These are phyloP conservation scores for Agonopterix heracliana DNA, from an alignment of 2,888 invertebrate species.

Conservation along the genomic window DNA sequence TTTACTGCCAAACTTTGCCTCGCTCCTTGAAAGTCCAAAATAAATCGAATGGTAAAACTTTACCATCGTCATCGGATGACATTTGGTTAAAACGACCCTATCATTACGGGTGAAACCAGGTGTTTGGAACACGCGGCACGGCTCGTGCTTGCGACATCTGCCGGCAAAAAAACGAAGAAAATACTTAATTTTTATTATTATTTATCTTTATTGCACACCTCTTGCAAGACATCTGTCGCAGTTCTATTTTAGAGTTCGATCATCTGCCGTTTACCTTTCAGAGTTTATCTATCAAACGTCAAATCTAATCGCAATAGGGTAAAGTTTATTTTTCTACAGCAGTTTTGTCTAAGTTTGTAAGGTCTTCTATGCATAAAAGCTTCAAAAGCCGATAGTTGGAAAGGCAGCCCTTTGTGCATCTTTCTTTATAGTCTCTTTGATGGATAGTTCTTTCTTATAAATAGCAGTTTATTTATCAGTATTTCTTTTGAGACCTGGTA, in stretches of 20 bases:
- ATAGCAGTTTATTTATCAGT: too few species aligned
- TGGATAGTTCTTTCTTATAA: too few species aligned
- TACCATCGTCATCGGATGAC: conserved; percentile 16
- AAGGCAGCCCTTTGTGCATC: too few species aligned
- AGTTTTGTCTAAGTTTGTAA: not conserved
- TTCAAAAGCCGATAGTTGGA: too few species aligned
- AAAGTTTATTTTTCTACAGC: not conserved
- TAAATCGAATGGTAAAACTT: conserved; percentile 11
- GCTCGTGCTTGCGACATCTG: conserved; percentile 69
- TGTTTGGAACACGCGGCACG: conserved; percentile 39
- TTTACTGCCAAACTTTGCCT: too few species aligned
- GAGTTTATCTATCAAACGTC: too few species aligned
- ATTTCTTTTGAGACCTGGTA: too few species aligned
- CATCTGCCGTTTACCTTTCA: conserved; percentile 30
- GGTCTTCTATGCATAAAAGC: not conserved
- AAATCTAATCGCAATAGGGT: not conserved
- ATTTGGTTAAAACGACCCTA: conserved; percentile 40
- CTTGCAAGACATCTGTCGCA: conserved; percentile 46
- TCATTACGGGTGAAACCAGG: conserved; percentile 54
- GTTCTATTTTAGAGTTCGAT: conserved; percentile 38
- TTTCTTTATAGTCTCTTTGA: too few species aligned
- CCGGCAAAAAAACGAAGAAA: conserved; percentile 39
- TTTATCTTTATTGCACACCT: conserved; percentile 52
- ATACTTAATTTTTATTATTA: conserved; percentile 43
- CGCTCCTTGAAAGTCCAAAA: not conserved